Evolutionary conservation across 2,797 vertebrate species (phyloP).

Genomic region (Gorsachius magnificus): DNA sequence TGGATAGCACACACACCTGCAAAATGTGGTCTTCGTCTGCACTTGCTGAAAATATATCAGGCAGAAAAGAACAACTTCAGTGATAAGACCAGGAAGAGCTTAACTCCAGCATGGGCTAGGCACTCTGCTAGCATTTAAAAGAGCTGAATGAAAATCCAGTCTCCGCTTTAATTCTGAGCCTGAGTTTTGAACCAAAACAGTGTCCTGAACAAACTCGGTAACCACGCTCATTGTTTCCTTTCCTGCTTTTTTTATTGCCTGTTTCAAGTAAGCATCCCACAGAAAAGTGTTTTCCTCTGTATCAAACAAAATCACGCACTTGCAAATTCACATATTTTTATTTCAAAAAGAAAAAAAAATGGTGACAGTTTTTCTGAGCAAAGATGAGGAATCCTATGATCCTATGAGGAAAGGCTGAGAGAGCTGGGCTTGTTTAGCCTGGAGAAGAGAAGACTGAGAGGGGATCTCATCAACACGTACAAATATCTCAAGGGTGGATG

Average conservation of each 20-base stretch:
- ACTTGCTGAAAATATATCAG: neutral
- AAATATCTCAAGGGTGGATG: too few relatives aligned
- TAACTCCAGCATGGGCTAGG: neutral
- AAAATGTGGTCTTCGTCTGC: neutral
- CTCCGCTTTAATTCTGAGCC: neutral
- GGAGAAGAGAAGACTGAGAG: too few relatives aligned
- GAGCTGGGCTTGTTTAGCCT: too few relatives aligned
- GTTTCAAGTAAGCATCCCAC: neutral
- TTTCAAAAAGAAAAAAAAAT: neutral
- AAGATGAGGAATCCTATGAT: too few relatives aligned
- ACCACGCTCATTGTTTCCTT: neutral
- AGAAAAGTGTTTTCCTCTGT: neutral
- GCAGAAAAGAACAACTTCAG: neutral
- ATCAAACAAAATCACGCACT: rapidly evolving
- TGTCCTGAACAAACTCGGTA: neutral
- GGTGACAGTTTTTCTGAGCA: neutral
- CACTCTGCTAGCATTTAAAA: neutral
- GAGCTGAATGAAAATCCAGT: neutral
- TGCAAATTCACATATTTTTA: neutral
- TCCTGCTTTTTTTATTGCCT: neutral
- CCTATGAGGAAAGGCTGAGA: too few relatives aligned
- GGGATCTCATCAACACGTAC: too few relatives aligned
- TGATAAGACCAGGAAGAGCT: neutral
- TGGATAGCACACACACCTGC: neutral
- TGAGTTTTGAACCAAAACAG: rapidly evolving